Evolutionary conservation across 2,113 vertebrate species (phyloP).

Genomic region (Dascyllus trimaculatus): DNA sequence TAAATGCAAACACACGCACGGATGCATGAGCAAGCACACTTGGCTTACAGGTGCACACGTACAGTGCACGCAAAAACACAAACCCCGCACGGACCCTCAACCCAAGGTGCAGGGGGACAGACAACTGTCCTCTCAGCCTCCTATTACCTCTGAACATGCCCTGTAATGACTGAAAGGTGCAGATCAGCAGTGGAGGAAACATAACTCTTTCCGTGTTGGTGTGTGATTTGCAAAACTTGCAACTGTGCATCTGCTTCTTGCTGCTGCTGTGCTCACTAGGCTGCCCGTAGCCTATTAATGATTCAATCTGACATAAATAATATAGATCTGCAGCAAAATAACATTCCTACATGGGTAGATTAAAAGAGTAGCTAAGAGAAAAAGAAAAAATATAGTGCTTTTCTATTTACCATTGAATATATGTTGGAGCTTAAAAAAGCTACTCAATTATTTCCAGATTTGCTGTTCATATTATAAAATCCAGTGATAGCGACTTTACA

Average conservation of each 20-base stretch:
- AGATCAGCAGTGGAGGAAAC: slow-evolving; percentile 30
- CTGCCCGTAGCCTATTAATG: slow-evolving; percentile 27
- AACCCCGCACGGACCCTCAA: slow-evolving; percentile 28
- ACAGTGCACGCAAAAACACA: slow-evolving; percentile 2
- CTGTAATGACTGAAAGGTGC: slow-evolving; percentile 46
- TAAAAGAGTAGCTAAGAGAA: too few relatives aligned
- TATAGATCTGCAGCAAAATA: too few relatives aligned
- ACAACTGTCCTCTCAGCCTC: slow-evolving; percentile 39
- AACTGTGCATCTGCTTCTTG: slow-evolving; percentile 15
- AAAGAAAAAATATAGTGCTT: too few relatives aligned
- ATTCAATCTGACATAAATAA: not conserved
- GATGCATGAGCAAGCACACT: slow-evolving; percentile 8
- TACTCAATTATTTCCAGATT: slow-evolving; percentile 37
- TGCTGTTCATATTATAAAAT: slow-evolving; percentile 32
- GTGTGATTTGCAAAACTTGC: slow-evolving; percentile 28
- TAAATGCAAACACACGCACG: slow-evolving; percentile 59
- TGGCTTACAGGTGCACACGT: slow-evolving; percentile 4
- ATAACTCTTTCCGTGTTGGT: slow-evolving; percentile 16
- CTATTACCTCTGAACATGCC: slow-evolving; percentile 63
- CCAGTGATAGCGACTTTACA: slow-evolving; percentile 16
- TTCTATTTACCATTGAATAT: not conserved
- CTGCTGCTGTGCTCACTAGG: slow-evolving; percentile 33
- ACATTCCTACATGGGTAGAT: too few relatives aligned
- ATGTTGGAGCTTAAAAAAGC: slow-evolving; percentile 11
- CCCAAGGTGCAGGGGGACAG: slow-evolving; percentile 56